Base-by-base conservation (phyloP, 2,797 vertebrate species). In the Carduelis carduelis region DNA sequence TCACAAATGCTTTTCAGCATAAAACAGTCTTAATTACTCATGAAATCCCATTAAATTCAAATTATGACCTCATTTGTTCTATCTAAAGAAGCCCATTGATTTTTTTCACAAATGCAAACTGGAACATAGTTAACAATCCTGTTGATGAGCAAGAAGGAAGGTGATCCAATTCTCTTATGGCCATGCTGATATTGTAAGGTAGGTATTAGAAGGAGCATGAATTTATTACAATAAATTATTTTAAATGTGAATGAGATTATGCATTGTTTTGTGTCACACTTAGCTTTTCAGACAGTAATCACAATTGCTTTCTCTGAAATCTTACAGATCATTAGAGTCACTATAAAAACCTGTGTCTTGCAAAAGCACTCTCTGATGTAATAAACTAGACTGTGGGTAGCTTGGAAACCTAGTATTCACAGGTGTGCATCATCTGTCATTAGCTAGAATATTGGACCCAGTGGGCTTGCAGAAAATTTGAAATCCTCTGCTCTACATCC, bases 1-100 rank as follows among this genome's bases (percentile, higher is more conserved):
- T 46, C 27, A 79, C 64, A 94, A 94, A 85, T 44, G 83, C 52
- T 92, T 91, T 83, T 69, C 60, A 72, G 20, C 72, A 64, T 50
- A 86, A 87, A 95, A 46, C 9, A 77, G 9, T 49, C 70, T 68
- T 93, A 88, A 88, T 87, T 91, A 89, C 59, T 88, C 66, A 60
- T 64, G 23, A 95, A 94, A 88, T 84, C 85, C 41, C 70, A 93
- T 87, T 82, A 86, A 66, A 74, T 89, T 87, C n/a, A 77, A 81
- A 90, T 87, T 88, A 88, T 59, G 27, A 82, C 27, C 60, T 89
- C 50, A 80, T 85, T 91, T 91, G 26, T 80, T 83, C 65, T 83
- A 50, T 56, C 52, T 86, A 78, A 86, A 95, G 63, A 93, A 93
- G 81, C 26, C 22, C 15, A 76, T 74, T 70, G 49, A 64, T 90